Evolutionary conservation across 2,113 vertebrate genomes (phyloP).

Genomic region (Oncorhynchus gorbuscha): DNA sequence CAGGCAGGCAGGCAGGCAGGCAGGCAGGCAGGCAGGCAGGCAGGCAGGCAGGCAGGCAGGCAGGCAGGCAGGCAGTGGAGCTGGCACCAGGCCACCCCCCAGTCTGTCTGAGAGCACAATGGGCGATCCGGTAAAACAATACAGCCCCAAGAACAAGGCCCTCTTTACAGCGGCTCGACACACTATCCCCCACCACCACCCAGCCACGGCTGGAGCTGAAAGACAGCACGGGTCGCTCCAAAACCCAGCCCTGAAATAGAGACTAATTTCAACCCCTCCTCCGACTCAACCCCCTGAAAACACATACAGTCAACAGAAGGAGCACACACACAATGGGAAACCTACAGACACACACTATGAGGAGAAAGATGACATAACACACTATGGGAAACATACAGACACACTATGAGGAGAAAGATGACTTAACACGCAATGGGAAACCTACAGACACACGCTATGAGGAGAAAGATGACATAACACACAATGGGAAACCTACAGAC

Average conservation of each 20-base stretch:
- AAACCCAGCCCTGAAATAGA: slow-evolving; percentile 45
- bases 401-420: too few relatives aligned
- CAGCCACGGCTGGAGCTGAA: slow-evolving; percentile 36
- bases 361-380: too few relatives aligned
- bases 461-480: too few relatives aligned
- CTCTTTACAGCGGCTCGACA: slow-evolving; percentile 68
- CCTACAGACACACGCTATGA: too few relatives aligned
- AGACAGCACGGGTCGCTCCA: slow-evolving; percentile 53
- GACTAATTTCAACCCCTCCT: slow-evolving; percentile 43
- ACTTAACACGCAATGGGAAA: too few relatives aligned
- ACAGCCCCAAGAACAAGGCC: slow-evolving; percentile 73
- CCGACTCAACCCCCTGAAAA: slow-evolving; percentile 21
- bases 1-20: slow-evolving; percentile 58
- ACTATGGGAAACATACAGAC: too few relatives aligned
- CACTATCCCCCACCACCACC: slow-evolving; percentile 59
- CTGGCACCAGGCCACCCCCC: slow-evolving; percentile 64
- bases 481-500: too few relatives aligned
- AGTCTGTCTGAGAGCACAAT: slow-evolving; percentile 74
- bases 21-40: slow-evolving; percentile 32
- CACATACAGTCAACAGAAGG: slow-evolving; percentile 1
- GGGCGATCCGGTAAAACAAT: slow-evolving; percentile 76
- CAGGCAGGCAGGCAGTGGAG: slow-evolving; percentile 57
- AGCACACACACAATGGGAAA: not conserved
- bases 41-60: slow-evolving; percentile 45
- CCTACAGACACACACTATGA: slow-evolving; percentile 9